These are phyloP conservation scores for Bathynomus jamesi DNA, from an alignment of 1,140 invertebrate genomes.

Conservation along the genomic window DNA sequence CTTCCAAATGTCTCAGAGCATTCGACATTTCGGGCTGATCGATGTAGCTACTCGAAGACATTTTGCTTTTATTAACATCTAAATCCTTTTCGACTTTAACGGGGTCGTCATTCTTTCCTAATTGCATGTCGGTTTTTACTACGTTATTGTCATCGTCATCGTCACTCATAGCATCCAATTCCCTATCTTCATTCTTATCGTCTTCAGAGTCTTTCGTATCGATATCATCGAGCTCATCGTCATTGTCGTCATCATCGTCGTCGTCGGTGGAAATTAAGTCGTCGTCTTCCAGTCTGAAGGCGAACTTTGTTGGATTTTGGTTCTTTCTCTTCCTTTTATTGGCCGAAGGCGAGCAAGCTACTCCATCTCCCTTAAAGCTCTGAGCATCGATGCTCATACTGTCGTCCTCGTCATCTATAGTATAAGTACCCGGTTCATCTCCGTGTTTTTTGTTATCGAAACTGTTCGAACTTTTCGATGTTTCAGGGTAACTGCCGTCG, in stretches of 20 bases:
- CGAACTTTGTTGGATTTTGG: conserved; percentile 78
- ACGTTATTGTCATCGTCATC: conserved; percentile 55
- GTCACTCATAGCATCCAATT: conserved; percentile 51
- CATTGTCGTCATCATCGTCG: conserved; percentile 38
- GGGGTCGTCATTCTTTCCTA: conserved; percentile 23
- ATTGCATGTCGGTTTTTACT: conserved; percentile 43
- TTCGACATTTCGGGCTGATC: conserved; percentile 46
- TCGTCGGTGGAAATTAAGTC: conserved; percentile 57
- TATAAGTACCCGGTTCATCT: conserved; percentile 43
- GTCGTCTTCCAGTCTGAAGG: conserved; percentile 47
- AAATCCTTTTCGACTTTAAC: conserved; percentile 29
- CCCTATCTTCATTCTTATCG: conserved; percentile 36
- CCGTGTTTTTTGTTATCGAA: conserved; percentile 36
- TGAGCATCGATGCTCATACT: conserved; percentile 50
- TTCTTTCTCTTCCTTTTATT: conserved; percentile 77
- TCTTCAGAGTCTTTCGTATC: conserved; percentile 47
- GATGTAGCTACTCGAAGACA: conserved; percentile 24
- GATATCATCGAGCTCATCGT: conserved; percentile 52
- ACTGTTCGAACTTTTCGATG: not conserved
- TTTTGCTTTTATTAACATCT: conserved; percentile 25
- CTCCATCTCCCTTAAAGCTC: conserved; percentile 50
- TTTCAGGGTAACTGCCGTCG: conserved; percentile 3
- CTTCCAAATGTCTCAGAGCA: conserved; percentile 67
- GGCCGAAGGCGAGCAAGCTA: conserved; percentile 39
- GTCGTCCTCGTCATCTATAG: conserved; percentile 52